These are phyloP conservation scores for Mixornis gularis DNA, from an alignment of 2,113 vertebrate genomes.

Conservation along the genomic window DNA sequence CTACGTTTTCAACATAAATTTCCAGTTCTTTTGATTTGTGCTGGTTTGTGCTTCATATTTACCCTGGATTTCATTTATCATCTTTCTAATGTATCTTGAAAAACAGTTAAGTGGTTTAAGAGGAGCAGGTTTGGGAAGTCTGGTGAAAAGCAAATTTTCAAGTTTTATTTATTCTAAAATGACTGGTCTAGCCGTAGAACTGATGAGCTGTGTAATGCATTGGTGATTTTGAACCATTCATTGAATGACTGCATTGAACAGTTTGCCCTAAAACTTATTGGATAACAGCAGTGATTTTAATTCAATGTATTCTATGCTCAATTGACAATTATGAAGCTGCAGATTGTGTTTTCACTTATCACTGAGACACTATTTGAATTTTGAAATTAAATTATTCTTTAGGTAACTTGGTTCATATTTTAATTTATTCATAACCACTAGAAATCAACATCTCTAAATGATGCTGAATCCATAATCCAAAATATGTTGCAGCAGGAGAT, in stretches of 20 bases:
- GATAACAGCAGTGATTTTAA: neutral
- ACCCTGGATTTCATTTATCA: neutral
- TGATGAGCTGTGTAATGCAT: neutral
- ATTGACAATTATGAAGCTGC: neutral
- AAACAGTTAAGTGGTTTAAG: neutral
- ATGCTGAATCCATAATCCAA: constrained; percentile 9
- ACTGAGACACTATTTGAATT: neutral
- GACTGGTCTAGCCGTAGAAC: neutral
- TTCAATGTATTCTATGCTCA: neutral
- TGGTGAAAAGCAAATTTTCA: neutral
- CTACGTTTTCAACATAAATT: neutral
- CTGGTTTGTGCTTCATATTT: neutral
- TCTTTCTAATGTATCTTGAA: neutral
- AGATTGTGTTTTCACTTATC: constrained; percentile 8
- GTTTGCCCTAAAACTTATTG: neutral
- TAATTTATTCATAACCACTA: constrained; percentile 42
- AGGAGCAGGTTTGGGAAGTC: neutral
- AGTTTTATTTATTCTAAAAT: neutral
- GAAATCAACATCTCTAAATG: constrained; percentile 29
- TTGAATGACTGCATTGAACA: neutral
- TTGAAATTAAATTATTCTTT: constrained; percentile 33
- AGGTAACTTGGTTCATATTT: neutral
- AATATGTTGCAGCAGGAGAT: constrained; percentile 2
- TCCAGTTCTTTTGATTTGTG: neutral
- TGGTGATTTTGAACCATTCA: neutral